Conservation (phyloP, 2,797 vertebrate species). For the Rhinoraja longicauda region DNA sequence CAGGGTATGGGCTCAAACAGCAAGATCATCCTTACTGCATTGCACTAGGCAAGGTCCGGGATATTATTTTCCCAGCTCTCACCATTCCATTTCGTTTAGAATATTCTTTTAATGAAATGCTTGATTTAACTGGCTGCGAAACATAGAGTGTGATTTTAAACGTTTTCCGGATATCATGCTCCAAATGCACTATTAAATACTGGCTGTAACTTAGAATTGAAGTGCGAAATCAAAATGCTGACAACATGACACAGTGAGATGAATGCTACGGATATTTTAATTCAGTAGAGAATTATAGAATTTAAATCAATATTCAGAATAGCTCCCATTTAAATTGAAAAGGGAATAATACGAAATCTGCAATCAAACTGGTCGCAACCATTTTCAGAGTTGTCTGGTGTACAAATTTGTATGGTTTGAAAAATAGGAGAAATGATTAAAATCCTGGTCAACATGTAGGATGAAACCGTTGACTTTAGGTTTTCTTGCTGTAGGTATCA, state of each 20-base stretch:
- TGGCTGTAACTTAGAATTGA: no score
- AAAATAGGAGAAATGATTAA: neutral
- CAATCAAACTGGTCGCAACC: neutral
- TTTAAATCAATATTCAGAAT: neutral
- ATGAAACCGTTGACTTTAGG: neutral
- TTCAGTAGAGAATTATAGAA: neutral
- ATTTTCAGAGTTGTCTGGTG: neutral
- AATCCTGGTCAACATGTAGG: neutral
- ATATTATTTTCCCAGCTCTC: neutral
- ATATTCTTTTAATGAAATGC: neutral
- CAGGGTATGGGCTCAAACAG: no score
- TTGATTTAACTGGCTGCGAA: neutral
- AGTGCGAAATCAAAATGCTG: neutral
- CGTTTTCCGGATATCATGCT: neutral
- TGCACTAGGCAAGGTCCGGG: no score
- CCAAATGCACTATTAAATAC: neutral
- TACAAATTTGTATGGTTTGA: neutral
- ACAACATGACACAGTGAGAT: neutral
- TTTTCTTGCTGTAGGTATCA: constrained; percentile 63
- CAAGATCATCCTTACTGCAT: no score
- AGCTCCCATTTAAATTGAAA: no score
- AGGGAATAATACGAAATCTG: neutral
- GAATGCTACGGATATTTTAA: neutral
- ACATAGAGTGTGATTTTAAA: neutral
- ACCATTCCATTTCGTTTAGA: neutral